Base-by-base conservation (phyloP, 1,140 invertebrate species). In the Papilio helenus region DNA sequence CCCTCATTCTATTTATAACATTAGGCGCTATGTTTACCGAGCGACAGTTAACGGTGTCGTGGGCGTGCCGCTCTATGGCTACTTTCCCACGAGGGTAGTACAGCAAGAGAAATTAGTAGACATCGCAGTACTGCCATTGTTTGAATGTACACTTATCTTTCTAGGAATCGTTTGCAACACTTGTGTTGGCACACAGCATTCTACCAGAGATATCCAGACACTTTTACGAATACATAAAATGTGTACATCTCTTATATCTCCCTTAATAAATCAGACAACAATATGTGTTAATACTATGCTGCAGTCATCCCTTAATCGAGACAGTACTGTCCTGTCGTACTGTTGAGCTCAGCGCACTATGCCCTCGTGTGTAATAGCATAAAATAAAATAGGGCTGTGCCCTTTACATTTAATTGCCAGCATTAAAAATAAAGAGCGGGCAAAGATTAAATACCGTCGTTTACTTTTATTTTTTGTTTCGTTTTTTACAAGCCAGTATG, bases 361-460 rank as follows among this genome's bases (percentile, higher is more conserved):
- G 14, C 51, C 51, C 18, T 55, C 51, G 51, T 55, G n/a, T n/a
- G n/a, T 9, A 55, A 55, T 20, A 55, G 51, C n/a, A 8, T 20
- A 68, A 29, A 29, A 68, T 68, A 34, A 68, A 68, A 68, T 34
- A 68, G 26, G 26, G 61, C 61, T 68, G 61, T 68, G 61, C 61
- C 61, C 26, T 68, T 68, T 68, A 68, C 14, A 68, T 68, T 68
- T 68, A 68, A 68, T 68, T 34, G 26, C 61, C 26, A 68, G 26
- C 61, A 68, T 68, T 68, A 68, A 68, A 68, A 68, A 68, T 68
- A 68, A 68, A 68, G 26, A 68, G 61, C 61, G 61, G 14, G 23
- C 61, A 68, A 68, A 68, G 61, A 68, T 68, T 68, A 68, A 68
- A 68, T 68, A 61, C 16, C 5, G 26, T 68, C 14, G 26, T 4